Evolutionary conservation across 1,140 invertebrate species (phyloP), one percentile per base, ranked within the genome.

Genomic region (Caenorhabditis tropicalis): DNA sequence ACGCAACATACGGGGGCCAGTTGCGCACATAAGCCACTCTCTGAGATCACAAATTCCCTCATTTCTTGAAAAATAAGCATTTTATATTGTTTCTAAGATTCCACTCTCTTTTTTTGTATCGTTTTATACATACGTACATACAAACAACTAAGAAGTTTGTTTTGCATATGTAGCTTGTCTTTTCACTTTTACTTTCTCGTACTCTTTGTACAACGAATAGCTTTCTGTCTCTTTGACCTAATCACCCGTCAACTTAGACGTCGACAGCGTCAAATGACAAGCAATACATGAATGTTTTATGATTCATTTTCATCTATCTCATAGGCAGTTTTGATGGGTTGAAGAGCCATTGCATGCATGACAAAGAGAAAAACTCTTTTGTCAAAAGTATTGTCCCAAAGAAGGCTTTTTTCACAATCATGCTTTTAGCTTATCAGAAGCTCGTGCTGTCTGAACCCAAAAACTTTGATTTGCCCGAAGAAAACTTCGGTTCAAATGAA

Each of bases 281-380:
- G 9, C n/a, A n/a, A 43, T 74, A 43, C 65, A 43, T n/a, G 65
- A 39, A n/a, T 74, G 65, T 74, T 74, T 74, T 74, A 43, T 74
- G 65, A 39, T 74, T 74, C 33, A 43, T 74, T 74, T 74, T n/a
- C 21, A 29, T 65, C 29, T 29, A 4, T 29, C 6, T 24, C 24
- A 27, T 58, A 27, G 33, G 19, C 29, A 33, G 16, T 65, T 51
- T 65, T 74, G 3, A 33, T 33, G 27, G 36, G 36, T 24, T 74
- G 36, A 74, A n/a, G 36, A 43, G 65, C 21, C n/a, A 27, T 43
- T 74, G 65, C 27, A 74, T 74, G 65, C 36, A 74, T 74, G n/a
- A 27, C 6, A 74, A 33, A 33, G 15, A 33, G 5, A 46, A 27
- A 21, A 70, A 70, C 33, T 70, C 39, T 70, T n/a, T 16, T 70